A percentile compares a stretch with the other conserved stretches of the same genome.
Evolutionary conservation across 2,888 invertebrate genomes (phyloP).

Genomic region (Cistogaster globosa): DNA sequence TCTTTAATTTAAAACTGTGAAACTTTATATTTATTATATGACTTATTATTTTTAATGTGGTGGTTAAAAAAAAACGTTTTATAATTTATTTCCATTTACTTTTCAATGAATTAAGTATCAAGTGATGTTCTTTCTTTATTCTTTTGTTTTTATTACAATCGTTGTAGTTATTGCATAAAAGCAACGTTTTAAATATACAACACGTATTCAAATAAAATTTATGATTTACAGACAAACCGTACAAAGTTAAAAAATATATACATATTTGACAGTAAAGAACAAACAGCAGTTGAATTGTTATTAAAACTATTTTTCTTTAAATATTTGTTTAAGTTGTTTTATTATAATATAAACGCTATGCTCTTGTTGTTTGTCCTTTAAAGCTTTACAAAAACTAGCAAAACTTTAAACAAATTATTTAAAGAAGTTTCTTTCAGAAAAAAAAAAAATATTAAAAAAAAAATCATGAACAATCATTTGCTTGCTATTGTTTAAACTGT

Average conservation of each 20-base stretch:
- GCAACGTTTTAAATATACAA: conserved; percentile 6
- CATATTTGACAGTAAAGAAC: not conserved
- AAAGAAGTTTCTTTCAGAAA: too few relatives aligned
- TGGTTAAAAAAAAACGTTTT: not conserved
- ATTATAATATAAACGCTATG: not conserved
- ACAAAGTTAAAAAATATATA: not conserved
- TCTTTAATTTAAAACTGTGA: too few relatives aligned
- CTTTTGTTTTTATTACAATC: conserved; percentile 14
- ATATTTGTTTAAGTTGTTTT: not conserved
- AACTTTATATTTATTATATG: not conserved
- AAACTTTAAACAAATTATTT: too few relatives aligned
- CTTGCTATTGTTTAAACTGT: too few relatives aligned
- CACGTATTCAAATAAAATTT: conserved; percentile 31
- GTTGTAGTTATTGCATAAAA: not conserved
- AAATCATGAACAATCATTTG: too few relatives aligned
- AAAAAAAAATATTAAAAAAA: too few relatives aligned
- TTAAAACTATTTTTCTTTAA: not conserved
- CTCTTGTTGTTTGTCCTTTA: too few relatives aligned
- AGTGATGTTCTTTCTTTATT: conserved; percentile 14
- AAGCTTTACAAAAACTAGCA: too few relatives aligned
- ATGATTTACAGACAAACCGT: conserved; percentile 8
- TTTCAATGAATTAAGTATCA: conserved; percentile 51
- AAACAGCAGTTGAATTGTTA: not conserved
- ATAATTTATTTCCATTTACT: conserved; percentile 50
- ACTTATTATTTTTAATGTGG: not conserved